These are phyloP conservation scores for Hylyphantes graminicola DNA, from an alignment of 1,140 invertebrate species.

Conservation along the genomic window DNA sequence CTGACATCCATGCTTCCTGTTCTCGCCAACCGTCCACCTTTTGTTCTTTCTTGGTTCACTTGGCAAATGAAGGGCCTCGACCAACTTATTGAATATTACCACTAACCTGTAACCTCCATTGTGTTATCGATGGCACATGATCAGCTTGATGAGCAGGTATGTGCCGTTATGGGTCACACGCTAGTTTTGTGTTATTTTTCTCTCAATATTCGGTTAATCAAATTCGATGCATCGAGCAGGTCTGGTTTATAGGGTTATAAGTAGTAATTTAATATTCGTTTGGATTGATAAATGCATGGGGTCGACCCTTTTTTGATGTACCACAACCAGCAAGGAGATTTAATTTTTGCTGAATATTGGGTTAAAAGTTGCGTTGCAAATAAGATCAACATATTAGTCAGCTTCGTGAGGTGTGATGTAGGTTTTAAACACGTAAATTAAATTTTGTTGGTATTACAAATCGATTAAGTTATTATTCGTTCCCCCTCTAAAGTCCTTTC, in stretches of 20 bases:
- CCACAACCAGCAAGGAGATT: too few species aligned
- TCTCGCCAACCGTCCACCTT: background rate
- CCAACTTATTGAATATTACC: constrained; percentile 47
- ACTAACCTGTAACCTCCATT: background rate
- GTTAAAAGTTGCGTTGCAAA: too few species aligned
- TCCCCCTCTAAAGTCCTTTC: too few species aligned
- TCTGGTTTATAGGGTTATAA: background rate
- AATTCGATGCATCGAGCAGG: background rate
- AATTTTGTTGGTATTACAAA: too few species aligned
- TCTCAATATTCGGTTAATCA: background rate
- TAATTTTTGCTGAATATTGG: too few species aligned
- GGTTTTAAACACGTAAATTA: too few species aligned
- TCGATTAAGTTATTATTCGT: too few species aligned
- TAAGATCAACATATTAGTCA: too few species aligned
- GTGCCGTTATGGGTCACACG: background rate
- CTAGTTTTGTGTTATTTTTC: background rate
- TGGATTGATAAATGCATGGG: background rate
- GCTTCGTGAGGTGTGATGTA: too few species aligned
- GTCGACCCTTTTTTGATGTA: constrained; percentile 2
- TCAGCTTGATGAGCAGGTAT: background rate
- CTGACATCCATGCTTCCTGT: constrained; percentile 31
- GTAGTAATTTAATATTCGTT: background rate
- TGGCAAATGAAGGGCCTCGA: constrained; percentile 20
- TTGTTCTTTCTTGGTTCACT: constrained; percentile 30
- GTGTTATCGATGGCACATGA: constrained; percentile 33